These are phyloP conservation scores for Daubentonia madagascariensis DNA, from an alignment of 2,113 vertebrate genomes.

Conservation along the genomic window DNA sequence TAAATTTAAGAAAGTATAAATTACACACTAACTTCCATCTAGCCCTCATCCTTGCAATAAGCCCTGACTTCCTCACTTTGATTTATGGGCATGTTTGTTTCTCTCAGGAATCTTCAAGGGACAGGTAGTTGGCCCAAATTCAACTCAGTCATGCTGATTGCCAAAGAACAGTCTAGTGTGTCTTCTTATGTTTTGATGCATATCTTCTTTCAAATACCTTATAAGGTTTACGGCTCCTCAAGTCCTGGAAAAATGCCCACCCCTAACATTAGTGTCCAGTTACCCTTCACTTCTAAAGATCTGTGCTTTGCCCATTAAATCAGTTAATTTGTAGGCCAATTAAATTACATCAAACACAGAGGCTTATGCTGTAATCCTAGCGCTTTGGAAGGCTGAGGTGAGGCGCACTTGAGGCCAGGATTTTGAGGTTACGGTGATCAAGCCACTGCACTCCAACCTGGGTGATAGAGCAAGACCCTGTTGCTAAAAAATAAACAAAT, in stretches of 20 bases:
- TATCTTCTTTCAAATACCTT: neutral
- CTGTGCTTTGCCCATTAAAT: neutral
- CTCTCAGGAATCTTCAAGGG: constrained; percentile 22
- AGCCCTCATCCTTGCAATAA: neutral
- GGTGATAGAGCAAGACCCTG: too few species aligned
- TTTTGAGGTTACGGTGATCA: too few species aligned
- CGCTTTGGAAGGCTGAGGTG: too few species aligned
- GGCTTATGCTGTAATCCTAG: too few species aligned
- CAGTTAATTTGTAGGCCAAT: neutral
- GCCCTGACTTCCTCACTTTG: neutral
- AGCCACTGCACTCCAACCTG: too few species aligned
- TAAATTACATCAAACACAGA: neutral
- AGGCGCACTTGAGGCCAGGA: too few species aligned
- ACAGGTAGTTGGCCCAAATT: constrained; percentile 11
- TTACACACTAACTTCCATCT: neutral
- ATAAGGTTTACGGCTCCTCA: neutral
- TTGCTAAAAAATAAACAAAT: too few species aligned
- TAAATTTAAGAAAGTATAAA: constrained; percentile 21
- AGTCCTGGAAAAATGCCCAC: neutral
- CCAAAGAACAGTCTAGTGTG: neutral
- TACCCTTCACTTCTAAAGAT: neutral
- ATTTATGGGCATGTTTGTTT: neutral
- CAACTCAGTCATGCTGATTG: neutral
- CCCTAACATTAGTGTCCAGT: neutral
- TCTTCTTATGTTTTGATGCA: neutral